Evolutionary conservation across 2,113 vertebrate species (phyloP).

Genomic region (Lanius ludovicianus): DNA sequence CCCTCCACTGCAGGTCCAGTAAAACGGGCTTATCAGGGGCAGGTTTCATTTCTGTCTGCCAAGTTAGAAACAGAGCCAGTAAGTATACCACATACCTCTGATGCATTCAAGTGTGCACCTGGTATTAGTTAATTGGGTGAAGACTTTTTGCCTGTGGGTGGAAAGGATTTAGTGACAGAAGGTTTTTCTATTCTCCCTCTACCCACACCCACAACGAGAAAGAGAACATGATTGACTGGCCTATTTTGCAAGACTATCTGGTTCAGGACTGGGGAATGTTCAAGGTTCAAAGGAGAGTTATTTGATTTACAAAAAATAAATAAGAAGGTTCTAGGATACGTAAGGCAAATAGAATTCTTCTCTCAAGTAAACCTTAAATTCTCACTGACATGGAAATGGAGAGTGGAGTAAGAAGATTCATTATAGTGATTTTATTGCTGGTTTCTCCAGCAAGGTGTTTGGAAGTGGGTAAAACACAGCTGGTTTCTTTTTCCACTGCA

Average conservation of each 20-base stretch:
- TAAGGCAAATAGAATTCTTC: neutral
- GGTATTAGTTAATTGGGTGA: constrained; percentile 76
- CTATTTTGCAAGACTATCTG: constrained; percentile 61
- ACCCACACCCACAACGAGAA: constrained; percentile 38
- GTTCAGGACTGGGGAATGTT: constrained; percentile 21
- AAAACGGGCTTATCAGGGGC: constrained; percentile 59
- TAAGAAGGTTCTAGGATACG: neutral
- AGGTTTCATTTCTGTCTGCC: constrained; percentile 40
- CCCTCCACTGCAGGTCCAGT: constrained; percentile 4
- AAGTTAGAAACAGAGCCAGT: constrained; percentile 41
- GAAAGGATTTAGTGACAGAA: constrained; percentile 74
- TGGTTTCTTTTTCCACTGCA: neutral
- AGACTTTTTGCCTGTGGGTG: constrained; percentile 68
- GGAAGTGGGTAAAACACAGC: neutral
- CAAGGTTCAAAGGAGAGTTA: constrained; percentile 33
- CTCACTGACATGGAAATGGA: neutral
- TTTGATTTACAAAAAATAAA: constrained; percentile 58
- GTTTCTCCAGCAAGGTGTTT: constrained; percentile 3
- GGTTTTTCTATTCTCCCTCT: constrained; percentile 57
- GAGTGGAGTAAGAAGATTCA: neutral
- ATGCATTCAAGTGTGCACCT: constrained; percentile 74
- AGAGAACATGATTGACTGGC: constrained; percentile 59
- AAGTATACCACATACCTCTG: constrained; percentile 59
- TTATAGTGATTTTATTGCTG: neutral
- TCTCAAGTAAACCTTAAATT: constrained; percentile 9